Evolutionary conservation across 2,113 vertebrate genomes (phyloP).

Genomic region (Centrocercus urophasianus): DNA sequence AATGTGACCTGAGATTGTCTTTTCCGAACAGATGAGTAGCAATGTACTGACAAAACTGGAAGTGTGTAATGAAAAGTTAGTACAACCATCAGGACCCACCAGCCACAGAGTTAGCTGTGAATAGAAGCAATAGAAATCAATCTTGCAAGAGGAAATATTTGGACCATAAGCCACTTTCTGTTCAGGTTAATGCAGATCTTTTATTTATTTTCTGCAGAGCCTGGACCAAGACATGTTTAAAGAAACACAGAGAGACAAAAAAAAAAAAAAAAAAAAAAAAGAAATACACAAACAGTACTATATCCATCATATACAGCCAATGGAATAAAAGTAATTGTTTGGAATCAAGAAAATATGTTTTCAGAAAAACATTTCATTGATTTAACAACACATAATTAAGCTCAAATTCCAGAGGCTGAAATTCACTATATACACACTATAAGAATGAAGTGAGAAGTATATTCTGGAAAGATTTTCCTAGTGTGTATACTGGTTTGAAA

Average conservation of each 20-base stretch:
- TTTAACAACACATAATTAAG: background rate
- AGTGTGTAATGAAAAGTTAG: background rate
- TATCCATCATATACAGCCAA: background rate
- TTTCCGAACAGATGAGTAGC: background rate
- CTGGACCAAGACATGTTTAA: background rate
- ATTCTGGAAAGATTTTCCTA: background rate
- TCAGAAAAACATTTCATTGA: background rate
- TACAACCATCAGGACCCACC: background rate
- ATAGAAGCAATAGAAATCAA: background rate
- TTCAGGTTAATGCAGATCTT: background rate
- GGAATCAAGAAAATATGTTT: background rate
- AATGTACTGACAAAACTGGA: background rate
- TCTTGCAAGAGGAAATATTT: background rate
- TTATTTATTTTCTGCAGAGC: background rate
- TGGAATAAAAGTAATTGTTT: background rate
- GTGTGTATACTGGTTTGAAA: background rate
- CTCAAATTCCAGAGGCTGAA: background rate
- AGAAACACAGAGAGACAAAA: background rate
- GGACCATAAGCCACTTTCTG: background rate
- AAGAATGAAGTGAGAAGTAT: background rate
- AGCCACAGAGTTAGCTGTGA: background rate
- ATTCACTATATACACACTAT: background rate
- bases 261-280: background rate
- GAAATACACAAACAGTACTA: accelerated
- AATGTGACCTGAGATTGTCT: background rate